A percentile compares a stretch with the other conserved stretches of the same genome.
Conservation (phyloP, 2,888 invertebrate species). For the Drosophila villosipedis region DNA sequence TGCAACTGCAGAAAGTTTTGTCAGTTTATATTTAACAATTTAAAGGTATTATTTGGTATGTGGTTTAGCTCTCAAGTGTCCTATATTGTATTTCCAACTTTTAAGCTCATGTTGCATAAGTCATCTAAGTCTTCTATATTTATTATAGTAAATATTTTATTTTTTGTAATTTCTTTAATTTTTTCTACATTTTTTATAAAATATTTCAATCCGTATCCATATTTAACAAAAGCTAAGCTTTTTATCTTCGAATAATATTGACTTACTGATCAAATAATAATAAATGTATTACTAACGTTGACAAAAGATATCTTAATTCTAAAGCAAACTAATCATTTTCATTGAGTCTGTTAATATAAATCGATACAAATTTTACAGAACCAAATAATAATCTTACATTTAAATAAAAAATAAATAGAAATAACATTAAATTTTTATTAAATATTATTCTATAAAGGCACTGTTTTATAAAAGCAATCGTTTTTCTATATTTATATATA, state of each 20-base stretch:
- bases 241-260: not conserved
- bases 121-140: not conserved
- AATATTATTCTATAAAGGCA: no score
- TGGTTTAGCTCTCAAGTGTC: accelerated
- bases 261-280: not conserved
- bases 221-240: not conserved
- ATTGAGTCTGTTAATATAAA: not conserved
- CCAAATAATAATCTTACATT: not conserved
- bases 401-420: not conserved
- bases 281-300: not conserved
- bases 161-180: not conserved
- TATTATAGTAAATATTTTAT: not conserved
- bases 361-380: not conserved
- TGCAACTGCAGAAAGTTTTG: not conserved
- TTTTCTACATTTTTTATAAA: not conserved
- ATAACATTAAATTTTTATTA: not conserved
- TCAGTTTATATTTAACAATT: not conserved
- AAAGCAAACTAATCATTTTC: not conserved
- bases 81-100: not conserved
- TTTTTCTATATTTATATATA: not conserved
- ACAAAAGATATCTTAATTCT: not conserved
- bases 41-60: not conserved
- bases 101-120: not conserved
- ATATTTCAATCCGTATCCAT: not conserved
- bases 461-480: no score